A percentile compares a stretch with the other conserved stretches of the same genome.
These are phyloP conservation scores for Fringilla coelebs DNA, from an alignment of 2,797 vertebrate species.

Conservation along the genomic window DNA sequence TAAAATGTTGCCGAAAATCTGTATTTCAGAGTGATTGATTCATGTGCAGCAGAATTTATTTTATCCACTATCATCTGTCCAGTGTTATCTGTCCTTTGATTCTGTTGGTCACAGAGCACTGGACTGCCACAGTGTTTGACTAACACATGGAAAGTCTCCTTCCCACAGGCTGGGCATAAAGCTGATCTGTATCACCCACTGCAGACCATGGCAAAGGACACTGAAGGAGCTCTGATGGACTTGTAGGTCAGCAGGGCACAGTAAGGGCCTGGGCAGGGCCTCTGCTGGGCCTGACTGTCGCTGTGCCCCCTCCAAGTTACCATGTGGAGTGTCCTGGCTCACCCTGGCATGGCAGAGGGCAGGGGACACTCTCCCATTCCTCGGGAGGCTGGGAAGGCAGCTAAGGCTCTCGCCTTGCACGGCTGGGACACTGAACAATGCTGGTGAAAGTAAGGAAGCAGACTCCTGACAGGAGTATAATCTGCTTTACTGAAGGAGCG, in stretches of 20 bases:
- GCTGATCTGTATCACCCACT: not conserved
- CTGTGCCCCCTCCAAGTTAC: too few relatives aligned
- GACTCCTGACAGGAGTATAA: too few relatives aligned
- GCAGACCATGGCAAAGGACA: not conserved
- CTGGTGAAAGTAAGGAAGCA: too few relatives aligned
- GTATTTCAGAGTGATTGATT: not conserved
- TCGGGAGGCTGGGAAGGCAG: too few relatives aligned
- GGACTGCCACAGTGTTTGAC: not conserved
- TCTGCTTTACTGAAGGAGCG: too few relatives aligned
- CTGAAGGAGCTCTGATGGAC: not conserved
- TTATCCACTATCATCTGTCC: not conserved
- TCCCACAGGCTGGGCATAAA: not conserved
- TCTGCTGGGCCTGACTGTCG: not conserved
- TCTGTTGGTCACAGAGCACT: not conserved
- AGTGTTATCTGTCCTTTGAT: not conserved
- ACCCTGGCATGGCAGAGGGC: too few relatives aligned
- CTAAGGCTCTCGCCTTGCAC: too few relatives aligned
- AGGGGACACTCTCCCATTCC: too few relatives aligned
- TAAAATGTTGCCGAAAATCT: not conserved
- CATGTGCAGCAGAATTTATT: not conserved
- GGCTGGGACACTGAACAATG: too few relatives aligned
- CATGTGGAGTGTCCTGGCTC: too few relatives aligned
- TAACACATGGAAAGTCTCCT: not conserved
- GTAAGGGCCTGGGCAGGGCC: not conserved
- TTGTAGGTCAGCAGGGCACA: not conserved